phyloP scores from a whole-genome alignment of 2,888 invertebrate genomes.

The Mactromeris polynyma region DNA sequence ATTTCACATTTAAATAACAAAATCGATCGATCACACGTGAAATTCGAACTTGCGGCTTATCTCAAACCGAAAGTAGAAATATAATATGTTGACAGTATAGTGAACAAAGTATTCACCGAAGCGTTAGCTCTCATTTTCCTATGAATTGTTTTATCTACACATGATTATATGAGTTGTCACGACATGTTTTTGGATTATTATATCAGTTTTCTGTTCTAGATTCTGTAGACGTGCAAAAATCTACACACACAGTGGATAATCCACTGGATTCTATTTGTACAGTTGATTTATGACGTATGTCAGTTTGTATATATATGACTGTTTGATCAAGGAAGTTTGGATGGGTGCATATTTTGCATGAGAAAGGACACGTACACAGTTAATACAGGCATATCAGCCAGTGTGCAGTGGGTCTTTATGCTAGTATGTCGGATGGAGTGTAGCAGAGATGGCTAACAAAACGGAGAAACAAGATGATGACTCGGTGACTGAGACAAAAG shows the following conservation, averaged over 20 bases:
- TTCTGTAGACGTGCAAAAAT: not conserved
- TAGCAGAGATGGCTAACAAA: not conserved
- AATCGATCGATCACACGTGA: not conserved
- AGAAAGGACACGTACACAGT: not conserved
- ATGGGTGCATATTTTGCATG: not conserved
- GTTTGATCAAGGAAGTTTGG: not conserved
- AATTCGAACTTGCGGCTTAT: not conserved
- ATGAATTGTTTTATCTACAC: not conserved
- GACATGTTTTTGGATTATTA: not conserved
- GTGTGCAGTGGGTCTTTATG: not conserved
- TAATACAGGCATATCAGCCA: not conserved
- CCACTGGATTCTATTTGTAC: not conserved
- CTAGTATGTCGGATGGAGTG: not conserved
- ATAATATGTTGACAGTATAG: not conserved
- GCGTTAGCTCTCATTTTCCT: not conserved
- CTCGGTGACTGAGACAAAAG: not conserved
- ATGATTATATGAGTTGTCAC: not conserved
- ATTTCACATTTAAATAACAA: too few species aligned
- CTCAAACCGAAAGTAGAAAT: slow-evolving; percentile 18
- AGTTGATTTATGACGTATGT: not conserved
- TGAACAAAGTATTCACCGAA: slow-evolving; percentile 1
- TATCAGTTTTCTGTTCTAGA: not conserved
- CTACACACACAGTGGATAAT: not conserved
- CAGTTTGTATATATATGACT: not conserved
- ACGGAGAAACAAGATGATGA: not conserved